Conservation (phyloP, 2,888 invertebrate species). For the Catocala nupta region DNA sequence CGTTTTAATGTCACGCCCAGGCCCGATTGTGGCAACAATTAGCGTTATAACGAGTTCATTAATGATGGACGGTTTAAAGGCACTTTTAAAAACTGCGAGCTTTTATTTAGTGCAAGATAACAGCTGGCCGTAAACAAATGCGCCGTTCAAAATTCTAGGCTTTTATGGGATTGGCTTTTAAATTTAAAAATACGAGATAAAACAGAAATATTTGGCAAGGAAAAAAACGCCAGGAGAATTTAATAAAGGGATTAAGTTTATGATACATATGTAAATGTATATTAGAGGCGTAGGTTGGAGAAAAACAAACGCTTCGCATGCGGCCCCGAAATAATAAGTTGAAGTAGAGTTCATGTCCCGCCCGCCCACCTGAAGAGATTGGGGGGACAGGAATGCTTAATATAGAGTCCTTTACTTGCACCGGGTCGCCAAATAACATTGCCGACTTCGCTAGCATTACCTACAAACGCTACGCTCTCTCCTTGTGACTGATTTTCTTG, state of each 20-base stretch:
- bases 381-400: slow-evolving; percentile 85
- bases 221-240: slow-evolving; percentile 66
- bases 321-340: slow-evolving; percentile 84
- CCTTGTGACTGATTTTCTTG: slow-evolving; percentile 58
- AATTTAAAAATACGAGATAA: slow-evolving; percentile 42
- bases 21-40: slow-evolving; percentile 81
- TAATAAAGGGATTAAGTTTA: slow-evolving; percentile 79
- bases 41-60: slow-evolving; percentile 82
- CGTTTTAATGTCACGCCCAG: slow-evolving; percentile 78
- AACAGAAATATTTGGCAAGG: slow-evolving; percentile 58
- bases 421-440: slow-evolving; percentile 82
- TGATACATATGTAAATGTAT: slow-evolving; percentile 73
- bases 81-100: slow-evolving; percentile 48
- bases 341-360: slow-evolving; percentile 79
- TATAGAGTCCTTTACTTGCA: slow-evolving; percentile 85
- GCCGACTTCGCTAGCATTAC: slow-evolving; percentile 71
- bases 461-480: slow-evolving; percentile 57
- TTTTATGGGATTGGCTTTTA: slow-evolving; percentile 36
- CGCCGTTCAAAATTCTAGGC: slow-evolving; percentile 31
- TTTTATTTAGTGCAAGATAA: slow-evolving; percentile 55
- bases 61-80: slow-evolving; percentile 59
- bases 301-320: slow-evolving; percentile 80
- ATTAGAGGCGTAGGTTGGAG: slow-evolving; percentile 69
- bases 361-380: slow-evolving; percentile 82
- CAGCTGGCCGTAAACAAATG: slow-evolving; percentile 40